Evolutionary conservation across 2,888 invertebrate genomes (phyloP).

Genomic region (Hydrotaea diabolus): DNA sequence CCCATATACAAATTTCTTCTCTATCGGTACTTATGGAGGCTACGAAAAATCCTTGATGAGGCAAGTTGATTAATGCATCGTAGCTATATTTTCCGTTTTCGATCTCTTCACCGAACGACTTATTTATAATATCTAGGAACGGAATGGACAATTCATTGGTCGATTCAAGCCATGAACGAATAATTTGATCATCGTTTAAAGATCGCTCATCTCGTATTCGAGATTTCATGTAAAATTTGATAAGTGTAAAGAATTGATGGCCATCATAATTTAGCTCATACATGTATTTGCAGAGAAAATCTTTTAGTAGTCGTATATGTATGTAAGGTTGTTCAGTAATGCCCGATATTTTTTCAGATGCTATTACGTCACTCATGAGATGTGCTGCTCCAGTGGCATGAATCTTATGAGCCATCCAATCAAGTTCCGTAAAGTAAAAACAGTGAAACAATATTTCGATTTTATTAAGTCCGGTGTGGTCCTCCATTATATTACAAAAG

Average conservation of each 20-base stretch:
- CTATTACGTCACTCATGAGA: constrained; percentile 88
- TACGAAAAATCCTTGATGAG: constrained; percentile 85
- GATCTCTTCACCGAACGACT: constrained; percentile 74
- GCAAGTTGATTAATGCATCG: constrained; percentile 78
- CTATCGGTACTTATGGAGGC: constrained; percentile 88
- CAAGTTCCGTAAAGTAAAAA: constrained; percentile 87
- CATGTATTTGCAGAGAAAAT: constrained; percentile 87
- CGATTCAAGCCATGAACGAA: constrained; percentile 77
- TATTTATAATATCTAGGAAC: constrained; percentile 78
- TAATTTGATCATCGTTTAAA: constrained; percentile 75
- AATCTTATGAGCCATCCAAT: constrained; percentile 91
- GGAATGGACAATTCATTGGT: constrained; percentile 81
- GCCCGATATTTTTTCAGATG: constrained; percentile 78
- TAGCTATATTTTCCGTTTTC: constrained; percentile 75
- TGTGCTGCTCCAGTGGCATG: constrained; percentile 89
- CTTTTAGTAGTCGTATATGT: constrained; percentile 81
- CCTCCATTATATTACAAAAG: constrained; percentile 81
- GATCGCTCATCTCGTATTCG: constrained; percentile 73
- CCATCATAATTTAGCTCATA: constrained; percentile 90
- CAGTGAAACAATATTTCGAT: constrained; percentile 85
- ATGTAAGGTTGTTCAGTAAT: constrained; percentile 78
- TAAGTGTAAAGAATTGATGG: constrained; percentile 89
- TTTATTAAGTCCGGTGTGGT: constrained; percentile 73
- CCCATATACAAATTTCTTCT: constrained; percentile 92
- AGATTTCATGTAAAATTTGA: constrained; percentile 82